Evolutionary conservation across 1,140 invertebrate genomes (phyloP).

Genomic region (Diorhabda carinulata): DNA sequence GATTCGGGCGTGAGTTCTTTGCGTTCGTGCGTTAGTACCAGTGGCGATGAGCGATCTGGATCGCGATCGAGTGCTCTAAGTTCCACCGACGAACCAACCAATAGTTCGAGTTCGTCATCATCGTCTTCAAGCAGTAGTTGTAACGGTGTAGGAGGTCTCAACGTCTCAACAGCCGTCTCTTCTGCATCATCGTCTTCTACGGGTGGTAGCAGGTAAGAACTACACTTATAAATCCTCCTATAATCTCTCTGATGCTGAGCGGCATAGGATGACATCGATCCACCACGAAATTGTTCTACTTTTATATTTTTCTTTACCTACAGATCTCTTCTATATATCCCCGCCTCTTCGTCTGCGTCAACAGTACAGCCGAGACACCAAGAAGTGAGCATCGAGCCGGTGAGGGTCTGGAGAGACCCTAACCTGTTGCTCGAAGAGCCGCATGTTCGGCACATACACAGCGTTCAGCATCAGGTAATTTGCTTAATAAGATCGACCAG

Average conservation of each 20-base stretch:
- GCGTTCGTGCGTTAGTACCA: conserved; percentile 53
- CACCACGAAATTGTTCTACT: background rate
- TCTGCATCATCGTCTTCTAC: background rate
- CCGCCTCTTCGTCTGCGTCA: conserved; percentile 35
- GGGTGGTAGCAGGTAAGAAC: background rate
- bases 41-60: conserved; percentile 69
- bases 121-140: conserved; percentile 11
- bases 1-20: conserved; percentile 65
- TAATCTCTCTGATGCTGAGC: too few species aligned
- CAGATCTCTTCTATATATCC: conserved; percentile 56
- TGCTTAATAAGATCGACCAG: too few species aligned
- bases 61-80: conserved; percentile 62
- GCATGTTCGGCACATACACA: conserved; percentile 53
- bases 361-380: conserved; percentile 3
- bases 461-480: conserved; percentile 50
- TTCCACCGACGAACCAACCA: conserved; percentile 49
- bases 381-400: conserved; percentile 26
- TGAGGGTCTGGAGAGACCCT: conserved; percentile 53
- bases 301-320: conserved; percentile 39
- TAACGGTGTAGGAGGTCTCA: background rate
- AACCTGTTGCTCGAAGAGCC: conserved; percentile 49
- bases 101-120: conserved; percentile 10
- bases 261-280: too few species aligned
- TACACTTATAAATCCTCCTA: background rate
- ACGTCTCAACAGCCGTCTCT: background rate